A percentile compares a stretch with the other conserved stretches of the same genome.
phyloP scores from a whole-genome alignment of 2,113 vertebrate species.

The Misgurnus anguillicaudatus region DNA sequence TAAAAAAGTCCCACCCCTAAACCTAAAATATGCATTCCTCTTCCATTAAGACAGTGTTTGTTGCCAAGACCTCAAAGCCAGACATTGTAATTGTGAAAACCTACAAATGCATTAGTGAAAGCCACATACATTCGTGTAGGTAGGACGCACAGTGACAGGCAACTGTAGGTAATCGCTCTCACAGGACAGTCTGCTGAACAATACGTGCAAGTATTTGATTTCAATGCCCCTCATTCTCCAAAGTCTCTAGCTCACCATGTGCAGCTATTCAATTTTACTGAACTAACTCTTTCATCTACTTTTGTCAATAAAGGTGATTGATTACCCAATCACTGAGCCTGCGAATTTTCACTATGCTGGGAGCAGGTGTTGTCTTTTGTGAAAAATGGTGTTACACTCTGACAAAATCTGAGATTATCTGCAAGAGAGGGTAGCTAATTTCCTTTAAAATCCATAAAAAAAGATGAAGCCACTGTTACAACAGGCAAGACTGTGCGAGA shows the following conservation, averaged over 20 bases:
- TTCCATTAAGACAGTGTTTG: slow-evolving; percentile 33
- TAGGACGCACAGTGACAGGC: slow-evolving; percentile 26
- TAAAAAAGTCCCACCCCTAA: no score
- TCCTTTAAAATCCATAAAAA: slow-evolving; percentile 47
- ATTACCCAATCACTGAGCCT: slow-evolving; percentile 45
- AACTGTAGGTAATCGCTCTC: slow-evolving; percentile 39
- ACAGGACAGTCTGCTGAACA: slow-evolving; percentile 32
- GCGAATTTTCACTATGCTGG: slow-evolving; percentile 1
- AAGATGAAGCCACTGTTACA: slow-evolving; percentile 6
- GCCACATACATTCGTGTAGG: slow-evolving; percentile 6
- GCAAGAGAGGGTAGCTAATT: slow-evolving; percentile 47
- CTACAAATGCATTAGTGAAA: slow-evolving; percentile 1
- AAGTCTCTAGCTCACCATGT: slow-evolving; percentile 22
- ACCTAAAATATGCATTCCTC: neutral
- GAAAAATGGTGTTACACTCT: slow-evolving; percentile 43
- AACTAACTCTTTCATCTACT: slow-evolving; percentile 43
- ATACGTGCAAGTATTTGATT: slow-evolving; percentile 53
- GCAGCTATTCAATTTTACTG: slow-evolving; percentile 42
- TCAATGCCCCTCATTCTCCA: slow-evolving; percentile 42
- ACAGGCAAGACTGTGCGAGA: neutral
- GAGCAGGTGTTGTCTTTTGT: slow-evolving; percentile 50
- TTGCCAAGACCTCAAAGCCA: slow-evolving; percentile 20
- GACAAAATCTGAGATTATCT: slow-evolving; percentile 45
- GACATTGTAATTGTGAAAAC: slow-evolving; percentile 40
- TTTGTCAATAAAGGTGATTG: slow-evolving; percentile 54